Percentiles rank a stretch among this genome's conserved stretches.
Conservation (phyloP, 2,888 invertebrate genomes). For the Coenonympha glycerion region DNA sequence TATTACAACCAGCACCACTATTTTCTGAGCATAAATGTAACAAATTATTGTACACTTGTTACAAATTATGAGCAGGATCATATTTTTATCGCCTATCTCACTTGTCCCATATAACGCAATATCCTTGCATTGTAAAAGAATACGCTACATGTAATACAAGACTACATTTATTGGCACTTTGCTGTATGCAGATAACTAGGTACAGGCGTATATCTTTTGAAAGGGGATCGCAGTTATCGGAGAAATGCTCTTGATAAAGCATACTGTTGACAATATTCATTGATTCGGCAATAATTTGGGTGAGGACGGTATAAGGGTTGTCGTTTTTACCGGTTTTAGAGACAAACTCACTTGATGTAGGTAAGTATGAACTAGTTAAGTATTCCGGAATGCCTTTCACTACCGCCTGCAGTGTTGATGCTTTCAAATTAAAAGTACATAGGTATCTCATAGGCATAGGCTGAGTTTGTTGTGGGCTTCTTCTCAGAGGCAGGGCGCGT, state of each 20-base stretch:
- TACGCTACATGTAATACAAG: neutral
- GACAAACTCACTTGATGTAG: no score
- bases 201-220: neutral
- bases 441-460: no score
- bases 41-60: no score
- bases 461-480: no score
- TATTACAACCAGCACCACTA: no score
- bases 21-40: no score
- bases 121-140: neutral
- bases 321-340: neutral
- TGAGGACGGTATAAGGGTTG: neutral
- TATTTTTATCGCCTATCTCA: neutral
- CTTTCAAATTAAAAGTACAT: no score
- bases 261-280: neutral
- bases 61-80: neutral
- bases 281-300: neutral
- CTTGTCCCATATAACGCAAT: neutral
- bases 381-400: no score
- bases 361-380: no score
- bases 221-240: neutral
- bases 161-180: slow-evolving; percentile 4
- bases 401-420: no score
- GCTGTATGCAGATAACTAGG: neutral
- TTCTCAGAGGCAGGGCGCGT: no score
- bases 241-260: neutral